Conservation (phyloP, 2,113 vertebrate species). For the Zosterops pallidus region DNA sequence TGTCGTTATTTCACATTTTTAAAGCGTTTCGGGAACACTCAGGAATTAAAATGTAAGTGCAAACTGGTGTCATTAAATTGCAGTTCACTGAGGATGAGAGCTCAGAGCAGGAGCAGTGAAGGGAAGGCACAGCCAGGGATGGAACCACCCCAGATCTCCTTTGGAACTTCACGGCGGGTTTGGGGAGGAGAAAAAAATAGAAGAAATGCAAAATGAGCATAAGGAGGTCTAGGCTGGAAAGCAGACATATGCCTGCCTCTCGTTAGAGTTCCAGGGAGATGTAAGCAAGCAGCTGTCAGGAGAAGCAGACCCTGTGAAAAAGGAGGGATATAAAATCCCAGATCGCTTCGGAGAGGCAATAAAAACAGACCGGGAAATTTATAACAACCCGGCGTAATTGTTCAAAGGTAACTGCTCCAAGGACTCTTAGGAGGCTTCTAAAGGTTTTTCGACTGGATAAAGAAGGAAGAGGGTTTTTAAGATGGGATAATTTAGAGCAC, state of each 20-base stretch:
- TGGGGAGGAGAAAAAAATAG: background rate
- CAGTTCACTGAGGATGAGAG: background rate
- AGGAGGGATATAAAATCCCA: background rate
- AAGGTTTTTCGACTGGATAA: conserved; percentile 21
- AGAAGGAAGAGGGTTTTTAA: background rate
- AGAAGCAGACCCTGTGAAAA: conserved; percentile 8
- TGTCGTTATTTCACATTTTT: background rate
- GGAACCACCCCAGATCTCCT: background rate
- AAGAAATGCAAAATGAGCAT: background rate
- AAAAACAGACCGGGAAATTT: conserved; percentile 59
- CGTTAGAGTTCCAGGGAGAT: conserved; percentile 43
- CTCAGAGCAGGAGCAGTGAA: background rate
- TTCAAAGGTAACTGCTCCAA: conserved; percentile 36
- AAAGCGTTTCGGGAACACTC: background rate
- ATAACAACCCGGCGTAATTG: conserved; percentile 3
- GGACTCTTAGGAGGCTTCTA: conserved; percentile 22
- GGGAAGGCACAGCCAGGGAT: background rate
- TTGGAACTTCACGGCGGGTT: background rate
- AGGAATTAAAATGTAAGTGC: background rate
- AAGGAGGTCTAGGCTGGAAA: background rate
- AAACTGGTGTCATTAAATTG: background rate
- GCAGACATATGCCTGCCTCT: conserved; percentile 24
- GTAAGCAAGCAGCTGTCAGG: conserved; percentile 13
- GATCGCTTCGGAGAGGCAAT: conserved; percentile 30
- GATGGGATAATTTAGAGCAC: background rate